phyloP scores from a whole-genome alignment of 2,113 vertebrate species.

The Archilochus colubris region DNA sequence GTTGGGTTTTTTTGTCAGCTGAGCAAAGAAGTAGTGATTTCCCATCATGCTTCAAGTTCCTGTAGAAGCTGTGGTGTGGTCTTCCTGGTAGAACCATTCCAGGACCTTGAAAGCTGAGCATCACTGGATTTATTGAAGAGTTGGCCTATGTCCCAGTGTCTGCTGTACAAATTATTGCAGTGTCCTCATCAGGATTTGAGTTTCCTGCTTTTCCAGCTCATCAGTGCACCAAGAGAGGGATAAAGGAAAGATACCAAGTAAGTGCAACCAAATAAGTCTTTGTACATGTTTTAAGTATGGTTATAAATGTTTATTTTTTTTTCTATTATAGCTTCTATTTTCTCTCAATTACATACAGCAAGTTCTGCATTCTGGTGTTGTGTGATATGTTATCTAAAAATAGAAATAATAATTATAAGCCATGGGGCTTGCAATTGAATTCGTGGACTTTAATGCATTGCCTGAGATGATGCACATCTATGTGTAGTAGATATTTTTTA shows the following conservation, averaged over 20 bases:
- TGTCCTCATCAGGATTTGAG: neutral
- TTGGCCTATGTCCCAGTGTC: rapidly evolving
- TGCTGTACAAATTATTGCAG: neutral
- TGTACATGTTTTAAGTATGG: neutral
- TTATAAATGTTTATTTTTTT: neutral
- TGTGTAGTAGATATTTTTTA: neutral
- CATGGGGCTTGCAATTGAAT: neutral
- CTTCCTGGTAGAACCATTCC: rapidly evolving
- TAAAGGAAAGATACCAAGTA: neutral
- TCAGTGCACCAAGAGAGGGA: neutral
- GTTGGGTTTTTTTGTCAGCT: neutral
- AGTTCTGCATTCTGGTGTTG: neutral
- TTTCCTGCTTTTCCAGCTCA: neutral
- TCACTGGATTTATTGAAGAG: neutral
- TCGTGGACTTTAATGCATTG: neutral
- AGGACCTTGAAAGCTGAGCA: rapidly evolving
- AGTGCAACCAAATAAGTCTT: neutral
- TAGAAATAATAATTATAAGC: neutral
- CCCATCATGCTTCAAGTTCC: rapidly evolving
- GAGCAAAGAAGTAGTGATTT: neutral
- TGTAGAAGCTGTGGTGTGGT: neutral
- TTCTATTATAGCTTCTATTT: neutral
- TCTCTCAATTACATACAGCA: neutral
- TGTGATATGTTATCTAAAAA: neutral
- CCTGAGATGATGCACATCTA: neutral